These are phyloP conservation scores for Clinocottus analis DNA, from an alignment of 2,113 vertebrate genomes.

Conservation along the genomic window DNA sequence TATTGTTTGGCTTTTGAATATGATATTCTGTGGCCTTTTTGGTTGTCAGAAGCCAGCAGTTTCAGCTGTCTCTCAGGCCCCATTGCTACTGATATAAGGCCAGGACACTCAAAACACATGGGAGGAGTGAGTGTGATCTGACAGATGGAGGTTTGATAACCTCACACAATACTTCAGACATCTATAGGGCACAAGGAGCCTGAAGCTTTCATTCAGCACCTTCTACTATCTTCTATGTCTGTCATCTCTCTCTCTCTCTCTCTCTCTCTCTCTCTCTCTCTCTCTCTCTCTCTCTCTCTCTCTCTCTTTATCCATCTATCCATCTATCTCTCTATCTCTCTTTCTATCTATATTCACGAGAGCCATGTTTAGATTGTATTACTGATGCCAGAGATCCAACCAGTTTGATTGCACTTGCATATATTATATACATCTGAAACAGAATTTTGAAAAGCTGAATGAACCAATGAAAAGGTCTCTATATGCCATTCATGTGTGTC, in stretches of 20 bases:
- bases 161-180: constrained; percentile 31
- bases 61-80: constrained; percentile 36
- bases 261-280: no score
- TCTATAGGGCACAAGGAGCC: constrained; percentile 33
- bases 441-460: not conserved
- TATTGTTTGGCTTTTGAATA: not conserved
- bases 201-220: constrained; percentile 45
- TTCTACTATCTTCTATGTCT: no score
- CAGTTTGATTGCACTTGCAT: no score
- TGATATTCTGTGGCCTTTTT: not conserved
- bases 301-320: no score
- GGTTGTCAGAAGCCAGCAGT: constrained; percentile 17
- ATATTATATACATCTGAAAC: no score
- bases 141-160: constrained; percentile 63
- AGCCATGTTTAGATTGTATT: constrained; percentile 6
- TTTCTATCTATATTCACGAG: constrained; percentile 59
- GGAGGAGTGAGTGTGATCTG: constrained; percentile 53
- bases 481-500: not conserved
- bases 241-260: no score
- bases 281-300: no score
- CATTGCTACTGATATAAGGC: constrained; percentile 49
- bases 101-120: constrained; percentile 28
- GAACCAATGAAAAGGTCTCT: not conserved
- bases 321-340: no score
- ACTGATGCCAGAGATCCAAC: constrained; percentile 7